A percentile compares a stretch with the other conserved stretches of the same genome.
Conservation (phyloP, 2,113 vertebrate species). For the Thymallus thymallus region DNA sequence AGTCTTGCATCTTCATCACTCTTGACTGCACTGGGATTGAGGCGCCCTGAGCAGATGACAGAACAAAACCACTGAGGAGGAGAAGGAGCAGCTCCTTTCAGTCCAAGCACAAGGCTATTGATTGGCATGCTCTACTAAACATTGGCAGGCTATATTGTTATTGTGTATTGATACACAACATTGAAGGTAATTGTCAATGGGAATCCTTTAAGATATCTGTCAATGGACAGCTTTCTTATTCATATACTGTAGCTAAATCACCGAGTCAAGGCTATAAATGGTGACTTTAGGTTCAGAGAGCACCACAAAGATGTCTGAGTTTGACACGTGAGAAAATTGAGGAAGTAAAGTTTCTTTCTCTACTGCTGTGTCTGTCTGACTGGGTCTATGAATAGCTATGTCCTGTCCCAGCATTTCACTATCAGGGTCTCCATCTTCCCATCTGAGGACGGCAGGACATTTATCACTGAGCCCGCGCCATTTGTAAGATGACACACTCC, state of each 20-base stretch:
- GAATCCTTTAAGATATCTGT: not conserved
- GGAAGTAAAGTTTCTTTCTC: conserved; percentile 27
- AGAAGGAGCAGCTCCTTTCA: not conserved
- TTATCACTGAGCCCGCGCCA: conserved; percentile 46
- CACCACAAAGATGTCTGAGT: conserved; percentile 9
- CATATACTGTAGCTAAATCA: not conserved
- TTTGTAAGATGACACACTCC: conserved; percentile 48
- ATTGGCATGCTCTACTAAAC: too few species aligned
- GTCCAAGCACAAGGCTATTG: too few species aligned
- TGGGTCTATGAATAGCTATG: conserved; percentile 43
- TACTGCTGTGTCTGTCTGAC: conserved; percentile 12
- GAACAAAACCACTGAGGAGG: not conserved
- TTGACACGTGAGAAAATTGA: conserved; percentile 2
- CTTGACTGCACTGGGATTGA: not conserved
- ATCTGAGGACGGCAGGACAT: conserved; percentile 54
- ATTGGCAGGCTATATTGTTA: too few species aligned
- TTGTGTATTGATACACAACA: not conserved
- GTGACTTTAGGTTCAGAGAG: not conserved
- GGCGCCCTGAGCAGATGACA: not conserved
- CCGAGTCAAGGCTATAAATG: not conserved
- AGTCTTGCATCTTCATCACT: conserved; percentile 17
- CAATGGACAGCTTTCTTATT: too few species aligned
- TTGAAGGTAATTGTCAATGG: not conserved
- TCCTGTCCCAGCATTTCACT: conserved; percentile 30
- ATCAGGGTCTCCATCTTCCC: conserved; percentile 34